A percentile compares a stretch with the other conserved stretches of the same genome.
Evolutionary conservation across 2,888 invertebrate genomes (phyloP).

Genomic region (Phaedon cochleariae): DNA sequence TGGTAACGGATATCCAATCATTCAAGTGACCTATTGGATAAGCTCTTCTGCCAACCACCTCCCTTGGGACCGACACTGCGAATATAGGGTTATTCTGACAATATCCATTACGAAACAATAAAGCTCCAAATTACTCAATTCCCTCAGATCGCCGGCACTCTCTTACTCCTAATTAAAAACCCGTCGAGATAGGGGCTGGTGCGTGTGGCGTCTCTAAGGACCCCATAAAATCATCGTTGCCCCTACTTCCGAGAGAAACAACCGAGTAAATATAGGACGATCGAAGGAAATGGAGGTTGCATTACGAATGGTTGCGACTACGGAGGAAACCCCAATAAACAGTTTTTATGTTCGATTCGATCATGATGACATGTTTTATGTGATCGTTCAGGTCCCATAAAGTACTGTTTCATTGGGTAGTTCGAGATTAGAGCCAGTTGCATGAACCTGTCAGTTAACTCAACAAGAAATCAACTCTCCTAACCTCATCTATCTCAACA

Average conservation of each 20-base stretch:
- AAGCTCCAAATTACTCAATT: slow-evolving; percentile 6
- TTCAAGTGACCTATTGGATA: too few relatives aligned
- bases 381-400: background rate
- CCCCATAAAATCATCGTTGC: slow-evolving; percentile 34
- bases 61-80: too few relatives aligned
- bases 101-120: background rate
- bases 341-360: background rate
- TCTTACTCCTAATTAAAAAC: slow-evolving; percentile 36
- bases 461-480: too few relatives aligned
- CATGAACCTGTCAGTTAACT: too few relatives aligned
- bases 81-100: background rate
- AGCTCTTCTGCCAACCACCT: too few relatives aligned
- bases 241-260: slow-evolving; percentile 5
- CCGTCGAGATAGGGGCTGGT: slow-evolving; percentile 12
- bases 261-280: background rate
- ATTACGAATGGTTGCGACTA: background rate
- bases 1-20: too few relatives aligned
- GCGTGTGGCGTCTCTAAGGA: slow-evolving; percentile 33
- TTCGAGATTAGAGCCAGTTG: background rate
- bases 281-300: background rate
- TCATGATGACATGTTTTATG: background rate
- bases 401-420: background rate
- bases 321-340: background rate
- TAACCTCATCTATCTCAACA: too few relatives aligned
- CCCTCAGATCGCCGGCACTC: slow-evolving; percentile 7